Base-by-base conservation (phyloP, 2,797 vertebrate genomes). In the Brachyalestes nurse region DNA sequence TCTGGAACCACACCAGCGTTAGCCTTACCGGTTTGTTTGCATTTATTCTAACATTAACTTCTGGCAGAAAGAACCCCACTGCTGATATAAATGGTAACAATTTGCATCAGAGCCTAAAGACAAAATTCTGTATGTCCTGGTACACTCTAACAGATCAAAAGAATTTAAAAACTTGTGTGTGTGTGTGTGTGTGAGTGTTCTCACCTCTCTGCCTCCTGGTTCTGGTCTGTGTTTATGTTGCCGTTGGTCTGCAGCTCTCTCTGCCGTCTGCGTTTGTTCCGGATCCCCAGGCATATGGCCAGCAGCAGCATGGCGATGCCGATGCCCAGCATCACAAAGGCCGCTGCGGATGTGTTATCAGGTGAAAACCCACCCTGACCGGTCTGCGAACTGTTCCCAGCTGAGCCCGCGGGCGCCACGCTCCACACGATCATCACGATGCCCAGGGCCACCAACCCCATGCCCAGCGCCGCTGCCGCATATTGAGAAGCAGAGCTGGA, bases 381-480 rank as follows among this genome's bases (percentile, higher is more conserved):
- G 0, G 28, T 55, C 0, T 42, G 87, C 87, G 92, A 96, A 88
- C 87, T 93, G 84, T 95, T 96, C 2, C 85, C 72, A 0, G 72
- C 62, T 0, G 71, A 0, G 1, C 86, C 6, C 0, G 93, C 92
- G 0, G 97, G 97, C 25, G 97, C 96, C 19, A 97, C 90, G 79
- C 97, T 98, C 98, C 98, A 99, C 76, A 97, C 95, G 0, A 97
- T 96, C 97, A 99, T 97, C 85, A 99, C 96, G 40, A 98, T 90
- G 19, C 97, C 97, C 0, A 99, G 94, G 16, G 97, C 94, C 0
- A 99, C 91, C 62, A 99, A 95, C 0, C 98, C 98, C 61, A 98
- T 90, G 28, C 97, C 97, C 6, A 99, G 92, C 13, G 97, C 97
- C 0, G 96, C 97, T 51, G 98, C 92, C 0, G 98, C 97, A 1